phyloP scores from a whole-genome alignment of 2,113 vertebrate species.

The Hyla sarda region DNA sequence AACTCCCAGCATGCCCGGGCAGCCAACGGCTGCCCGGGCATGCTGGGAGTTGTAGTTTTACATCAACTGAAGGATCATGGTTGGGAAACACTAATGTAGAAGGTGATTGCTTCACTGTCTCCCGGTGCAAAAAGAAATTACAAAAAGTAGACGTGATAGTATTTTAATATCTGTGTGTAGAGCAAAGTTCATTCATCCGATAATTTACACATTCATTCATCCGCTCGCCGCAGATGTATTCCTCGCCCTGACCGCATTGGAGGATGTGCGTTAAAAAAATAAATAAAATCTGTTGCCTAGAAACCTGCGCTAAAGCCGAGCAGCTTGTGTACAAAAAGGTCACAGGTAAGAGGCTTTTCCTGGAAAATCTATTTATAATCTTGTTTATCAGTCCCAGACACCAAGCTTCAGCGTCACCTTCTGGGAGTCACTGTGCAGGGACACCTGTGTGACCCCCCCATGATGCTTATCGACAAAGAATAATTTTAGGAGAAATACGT shows the following conservation, averaged over 20 bases:
- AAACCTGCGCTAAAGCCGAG: slow-evolving; percentile 39
- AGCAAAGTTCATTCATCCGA: neutral
- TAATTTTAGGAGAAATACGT: too few relatives aligned
- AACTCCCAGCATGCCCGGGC: too few relatives aligned
- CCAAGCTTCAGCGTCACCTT: neutral
- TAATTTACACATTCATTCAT: slow-evolving; percentile 15
- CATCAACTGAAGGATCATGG: too few relatives aligned
- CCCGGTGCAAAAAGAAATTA: neutral
- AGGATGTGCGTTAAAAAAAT: slow-evolving; percentile 1
- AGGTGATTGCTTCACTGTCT: neutral
- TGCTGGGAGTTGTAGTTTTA: too few relatives aligned
- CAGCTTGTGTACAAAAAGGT: slow-evolving; percentile 36
- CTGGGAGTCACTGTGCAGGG: neutral
- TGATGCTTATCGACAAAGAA: too few relatives aligned
- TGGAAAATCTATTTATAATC: slow-evolving; percentile 54
- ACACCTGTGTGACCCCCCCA: neutral
- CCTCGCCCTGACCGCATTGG: neutral
- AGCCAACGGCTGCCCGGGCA: too few relatives aligned
- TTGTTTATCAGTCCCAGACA: slow-evolving; percentile 42
- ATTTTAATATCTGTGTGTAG: neutral
- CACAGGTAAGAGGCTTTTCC: slow-evolving; percentile 55
- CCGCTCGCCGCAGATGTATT: too few relatives aligned
- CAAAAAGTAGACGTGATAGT: neutral
- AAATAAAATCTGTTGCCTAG: slow-evolving; percentile 40
- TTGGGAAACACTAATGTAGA: too few relatives aligned